Conservation (phyloP, 2,888 invertebrate species). For the Carterocephalus palaemon region DNA sequence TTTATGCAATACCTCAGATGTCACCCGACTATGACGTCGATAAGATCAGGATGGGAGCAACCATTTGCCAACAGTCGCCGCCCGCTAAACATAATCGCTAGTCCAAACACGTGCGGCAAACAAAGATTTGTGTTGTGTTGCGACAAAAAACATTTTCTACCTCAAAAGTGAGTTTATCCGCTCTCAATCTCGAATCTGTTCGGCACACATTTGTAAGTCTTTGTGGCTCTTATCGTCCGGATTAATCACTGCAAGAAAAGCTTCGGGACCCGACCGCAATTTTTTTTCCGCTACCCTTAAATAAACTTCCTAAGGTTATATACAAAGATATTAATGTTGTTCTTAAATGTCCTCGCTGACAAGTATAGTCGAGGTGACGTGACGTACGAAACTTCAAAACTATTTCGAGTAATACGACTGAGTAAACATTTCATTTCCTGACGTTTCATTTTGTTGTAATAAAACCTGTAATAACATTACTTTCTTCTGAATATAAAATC, state of each 20-base stretch:
- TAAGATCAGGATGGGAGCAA: conserved; percentile 25
- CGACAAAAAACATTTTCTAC: conserved; percentile 57
- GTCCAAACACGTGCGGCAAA: conserved; percentile 69
- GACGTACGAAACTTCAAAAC: neutral
- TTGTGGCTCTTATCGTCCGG: conserved; percentile 61
- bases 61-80: conserved; percentile 37
- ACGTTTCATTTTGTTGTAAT: no score
- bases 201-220: conserved; percentile 71
- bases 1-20: conserved; percentile 46
- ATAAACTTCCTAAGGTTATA: conserved; percentile 43
- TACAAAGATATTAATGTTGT: conserved; percentile 24
- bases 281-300: conserved; percentile 50
- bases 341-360: conserved; percentile 20
- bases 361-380: conserved; percentile 16
- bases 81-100: conserved; percentile 56
- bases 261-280: conserved; percentile 54
- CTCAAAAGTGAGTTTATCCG: conserved; percentile 69
- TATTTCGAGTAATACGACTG: neutral
- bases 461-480: neutral
- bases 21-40: conserved; percentile 41
- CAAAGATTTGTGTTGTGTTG: conserved; percentile 49
- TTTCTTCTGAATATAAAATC: no score
- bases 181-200: conserved; percentile 73
- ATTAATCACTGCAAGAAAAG: conserved; percentile 62
- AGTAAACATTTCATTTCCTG: conserved; percentile 8